Base-by-base conservation (phyloP, 1,140 invertebrate genomes). In the Galleria mellonella region DNA sequence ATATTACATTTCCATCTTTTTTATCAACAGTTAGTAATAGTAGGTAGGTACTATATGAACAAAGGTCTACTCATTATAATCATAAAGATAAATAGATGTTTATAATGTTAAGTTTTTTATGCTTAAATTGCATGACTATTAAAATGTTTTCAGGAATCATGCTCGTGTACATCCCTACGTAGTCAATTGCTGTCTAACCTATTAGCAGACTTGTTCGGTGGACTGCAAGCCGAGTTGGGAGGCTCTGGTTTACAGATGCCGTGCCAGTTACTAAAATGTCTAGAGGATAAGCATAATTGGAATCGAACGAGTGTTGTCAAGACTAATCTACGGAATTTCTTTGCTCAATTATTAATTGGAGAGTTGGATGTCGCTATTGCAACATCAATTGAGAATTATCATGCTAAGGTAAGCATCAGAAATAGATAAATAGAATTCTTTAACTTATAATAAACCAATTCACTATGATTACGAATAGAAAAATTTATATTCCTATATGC, bases 281-380 rank as follows among this genome's bases (percentile, higher is more conserved):
- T 85, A 4, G 77, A 85, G 31, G 79, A 85, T 38, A 56, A 62
- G 28, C 72, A 81, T 32, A 81, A 77, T 29, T 85, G 78, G 78
- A 75, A 83, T 36, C 55, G 59, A 3, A 32, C 60, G 0, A 67
- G 51, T 23, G 13, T 55, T 7, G 47, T 72, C 4, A 85, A 81
- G 45, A 59, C 51, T 0, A 79, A 75, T 38, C 47, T 85, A 13
- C 39, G 54, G 9, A 64, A 47, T 45, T 85, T 63, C 47, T 85
- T 82, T 29, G 52, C 71, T 3, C 46, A 75, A 51, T 54, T 85
- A 32, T 53, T 85, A 9, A 47, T 72, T 2, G 67, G 64, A 33
- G 82, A 85, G 47, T 53, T 85, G 1, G 74, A 83, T 40, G 78
- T 82, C 43, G 78, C 82, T 9, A 83, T 85, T 12, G 73, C 69